Conservation (phyloP, 2,888 invertebrate genomes). For the Netelia virgata region DNA sequence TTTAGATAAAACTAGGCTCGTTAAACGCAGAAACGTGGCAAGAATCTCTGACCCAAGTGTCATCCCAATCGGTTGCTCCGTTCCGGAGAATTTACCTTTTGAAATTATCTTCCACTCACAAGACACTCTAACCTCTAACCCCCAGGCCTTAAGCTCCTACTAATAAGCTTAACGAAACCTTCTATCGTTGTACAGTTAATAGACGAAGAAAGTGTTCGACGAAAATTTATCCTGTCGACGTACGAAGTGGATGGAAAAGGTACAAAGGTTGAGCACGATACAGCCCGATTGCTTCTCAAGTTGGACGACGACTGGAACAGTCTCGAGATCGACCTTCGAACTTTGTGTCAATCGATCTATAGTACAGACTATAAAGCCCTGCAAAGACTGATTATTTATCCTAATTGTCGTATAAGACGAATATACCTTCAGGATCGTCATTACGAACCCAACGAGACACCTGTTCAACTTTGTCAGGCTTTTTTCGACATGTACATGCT, state of each 20-base stretch:
- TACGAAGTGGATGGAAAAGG: constrained; percentile 58
- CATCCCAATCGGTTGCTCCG: too few species aligned
- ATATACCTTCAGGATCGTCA: constrained; percentile 91
- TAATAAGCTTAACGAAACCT: not conserved
- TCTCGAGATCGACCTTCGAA: constrained; percentile 96
- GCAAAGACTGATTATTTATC: constrained; percentile 95
- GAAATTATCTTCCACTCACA: too few species aligned
- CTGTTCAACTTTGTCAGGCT: constrained; percentile 75
- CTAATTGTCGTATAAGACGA: constrained; percentile 96
- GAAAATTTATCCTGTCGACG: constrained; percentile 68
- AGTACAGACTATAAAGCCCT: constrained; percentile 94
- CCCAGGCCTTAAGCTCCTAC: not conserved
- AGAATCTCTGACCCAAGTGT: too few species aligned
- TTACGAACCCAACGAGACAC: constrained; percentile 77
- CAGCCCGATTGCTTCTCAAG: constrained; percentile 86
- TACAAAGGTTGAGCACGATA: constrained; percentile 40
- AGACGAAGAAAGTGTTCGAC: constrained; percentile 74
- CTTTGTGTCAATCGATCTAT: constrained; percentile 90
- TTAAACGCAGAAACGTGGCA: too few species aligned
- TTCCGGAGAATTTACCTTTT: too few species aligned
- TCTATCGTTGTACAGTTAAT: constrained; percentile 70
- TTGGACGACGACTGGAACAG: constrained; percentile 98
- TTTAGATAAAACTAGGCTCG: too few species aligned
- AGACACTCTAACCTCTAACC: too few species aligned
- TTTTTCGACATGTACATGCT: constrained; percentile 80